Base-by-base conservation (phyloP, 2,888 invertebrate genomes). In the Sinhomidia bicolor region DNA sequence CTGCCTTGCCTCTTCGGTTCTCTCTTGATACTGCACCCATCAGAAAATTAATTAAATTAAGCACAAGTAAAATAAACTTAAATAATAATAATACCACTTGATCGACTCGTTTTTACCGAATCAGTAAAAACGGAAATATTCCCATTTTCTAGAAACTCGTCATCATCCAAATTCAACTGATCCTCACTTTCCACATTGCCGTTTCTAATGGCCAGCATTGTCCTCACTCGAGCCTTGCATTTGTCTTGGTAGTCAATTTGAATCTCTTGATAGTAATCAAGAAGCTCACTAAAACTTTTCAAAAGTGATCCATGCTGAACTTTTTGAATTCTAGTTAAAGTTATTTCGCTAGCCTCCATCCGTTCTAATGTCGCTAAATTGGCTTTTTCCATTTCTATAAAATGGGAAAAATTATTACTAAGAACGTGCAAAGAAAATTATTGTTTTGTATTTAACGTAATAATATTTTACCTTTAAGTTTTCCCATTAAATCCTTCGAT, bases 311-410 rank as follows among this genome's bases (percentile, higher is more conserved):
- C 51, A 54, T 76, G 32, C 23, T 76, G 76, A 0, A 47, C 12
- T 4, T 29, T 26, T 76, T 51, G 14, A 12, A 71, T 71, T 10
- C 71, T 41, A 2, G 23, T 23, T 44, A 71, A n/a, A 7, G 41
- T 71, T 6, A 3, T 12, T 71, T 47, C 41, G 20, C 36, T 17
- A 10, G 44, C 17, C 9, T 71, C 44, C 47, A 76, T 76, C 51
- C 26, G 10, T 6, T 47, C 6, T 0, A 51, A 1, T 17, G 26
- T 51, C 9, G 51, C 51, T 51, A 17, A 1, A 54, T 51, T 76
- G 17, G 44, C 74, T 17, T 41, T 12, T 5, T 76, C 76, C 76
- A 76, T 51, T 29, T 76, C 76, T 76, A n/a, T n/a, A n/a, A n/a
- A n/a, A n/a, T n/a, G n/a, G n/a, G n/a, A n/a, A n/a, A n/a, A n/a